These are phyloP conservation scores for Varanus salvator DNA, from an alignment of 2,113 vertebrate species.

Conservation along the genomic window DNA sequence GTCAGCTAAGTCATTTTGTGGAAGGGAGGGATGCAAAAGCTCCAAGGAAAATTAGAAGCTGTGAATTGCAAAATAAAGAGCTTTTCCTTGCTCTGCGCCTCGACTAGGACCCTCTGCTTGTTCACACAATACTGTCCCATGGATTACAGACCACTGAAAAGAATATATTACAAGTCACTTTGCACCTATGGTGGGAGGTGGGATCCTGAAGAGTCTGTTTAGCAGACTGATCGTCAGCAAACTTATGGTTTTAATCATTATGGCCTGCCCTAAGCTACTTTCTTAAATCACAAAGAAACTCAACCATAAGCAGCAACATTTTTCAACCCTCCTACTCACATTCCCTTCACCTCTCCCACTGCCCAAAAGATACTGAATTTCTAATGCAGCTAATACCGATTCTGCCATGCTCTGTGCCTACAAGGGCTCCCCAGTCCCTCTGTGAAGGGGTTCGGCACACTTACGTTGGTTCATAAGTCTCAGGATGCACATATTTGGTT, in stretches of 20 bases:
- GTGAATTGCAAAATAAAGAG: neutral
- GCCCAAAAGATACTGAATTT: neutral
- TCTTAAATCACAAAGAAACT: neutral
- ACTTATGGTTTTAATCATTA: too few relatives aligned
- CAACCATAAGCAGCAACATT: neutral
- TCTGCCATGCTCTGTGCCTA: neutral
- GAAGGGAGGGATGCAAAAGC: neutral
- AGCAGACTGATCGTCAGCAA: neutral
- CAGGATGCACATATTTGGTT: conserved; percentile 77
- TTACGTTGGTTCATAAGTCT: conserved; percentile 83
- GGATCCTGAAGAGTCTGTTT: neutral
- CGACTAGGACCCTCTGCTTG: neutral
- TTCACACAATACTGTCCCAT: too few relatives aligned
- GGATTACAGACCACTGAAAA: neutral
- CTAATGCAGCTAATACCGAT: neutral
- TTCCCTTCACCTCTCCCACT: neutral
- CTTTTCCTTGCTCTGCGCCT: neutral
- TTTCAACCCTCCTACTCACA: neutral
- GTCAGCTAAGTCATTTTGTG: neutral
- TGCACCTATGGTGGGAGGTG: neutral
- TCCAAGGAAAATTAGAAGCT: neutral
- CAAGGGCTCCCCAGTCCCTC: neutral
- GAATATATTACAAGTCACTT: neutral
- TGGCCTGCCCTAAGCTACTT: neutral
- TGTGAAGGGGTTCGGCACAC: conserved; percentile 55